Conservation (phyloP, 2,888 invertebrate genomes). For the Hypomecis punctinalis region DNA sequence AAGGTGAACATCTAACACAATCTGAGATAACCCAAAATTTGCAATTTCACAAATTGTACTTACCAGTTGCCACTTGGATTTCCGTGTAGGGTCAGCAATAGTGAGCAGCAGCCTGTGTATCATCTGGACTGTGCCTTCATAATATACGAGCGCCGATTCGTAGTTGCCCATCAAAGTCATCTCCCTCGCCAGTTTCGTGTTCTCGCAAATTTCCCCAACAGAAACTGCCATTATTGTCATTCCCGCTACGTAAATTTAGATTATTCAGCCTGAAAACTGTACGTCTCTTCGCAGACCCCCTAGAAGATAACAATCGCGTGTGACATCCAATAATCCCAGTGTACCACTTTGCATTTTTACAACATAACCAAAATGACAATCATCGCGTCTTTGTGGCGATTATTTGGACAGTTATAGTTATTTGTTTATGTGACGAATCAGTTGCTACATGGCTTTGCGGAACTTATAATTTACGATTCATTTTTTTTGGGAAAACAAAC, state of each 20-base stretch:
- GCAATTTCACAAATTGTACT: conserved; percentile 55
- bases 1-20: conserved; percentile 67
- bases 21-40: conserved; percentile 39
- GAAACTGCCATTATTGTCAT: conserved; percentile 95
- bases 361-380: conserved; percentile 54
- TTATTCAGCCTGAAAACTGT: conserved; percentile 66
- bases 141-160: conserved; percentile 96
- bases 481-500: conserved; percentile 75
- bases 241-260: conserved; percentile 83
- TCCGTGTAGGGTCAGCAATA: conserved; percentile 91
- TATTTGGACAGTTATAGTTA: conserved; percentile 38
- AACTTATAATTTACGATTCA: conserved; percentile 61
- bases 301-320: conserved; percentile 68
- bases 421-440: conserved; percentile 18
- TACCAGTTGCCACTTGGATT: conserved; percentile 96
- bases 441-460: conserved; percentile 63
- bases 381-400: conserved; percentile 52
- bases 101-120: conserved; percentile 93
- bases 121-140: conserved; percentile 96
- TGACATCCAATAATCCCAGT: conserved; percentile 66
- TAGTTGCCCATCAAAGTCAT: conserved; percentile 98
- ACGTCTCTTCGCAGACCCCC: conserved; percentile 60
- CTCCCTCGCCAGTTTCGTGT: conserved; percentile 97
- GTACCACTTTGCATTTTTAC: conserved; percentile 73
- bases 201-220: conserved; percentile 96